These are phyloP conservation scores for Volucella inflata DNA, from an alignment of 2,888 invertebrate species.

Conservation along the genomic window DNA sequence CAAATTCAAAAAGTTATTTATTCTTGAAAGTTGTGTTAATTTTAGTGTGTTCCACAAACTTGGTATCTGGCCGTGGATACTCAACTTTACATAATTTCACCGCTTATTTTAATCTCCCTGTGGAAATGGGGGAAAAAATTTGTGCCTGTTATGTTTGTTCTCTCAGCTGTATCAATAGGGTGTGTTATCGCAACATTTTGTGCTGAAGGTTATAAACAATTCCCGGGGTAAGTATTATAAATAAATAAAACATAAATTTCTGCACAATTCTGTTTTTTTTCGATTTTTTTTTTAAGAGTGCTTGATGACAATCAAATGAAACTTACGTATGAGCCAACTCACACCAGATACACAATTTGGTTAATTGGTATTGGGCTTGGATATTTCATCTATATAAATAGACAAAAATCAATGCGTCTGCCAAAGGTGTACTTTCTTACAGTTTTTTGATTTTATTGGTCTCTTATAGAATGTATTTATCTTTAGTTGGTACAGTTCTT, in stretches of 20 bases:
- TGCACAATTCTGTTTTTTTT: not conserved
- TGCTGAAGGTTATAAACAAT: slow-evolving; percentile 79
- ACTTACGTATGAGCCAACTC: slow-evolving; percentile 82
- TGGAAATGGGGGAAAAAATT: slow-evolving; percentile 83
- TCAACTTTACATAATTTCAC: slow-evolving; percentile 85
- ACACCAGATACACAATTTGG: slow-evolving; percentile 83
- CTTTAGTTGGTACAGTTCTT: slow-evolving; percentile 77
- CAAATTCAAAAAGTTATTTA: not conserved
- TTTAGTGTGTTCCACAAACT: slow-evolving; percentile 85
- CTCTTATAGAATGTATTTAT: not conserved
- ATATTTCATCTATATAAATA: slow-evolving; percentile 81
- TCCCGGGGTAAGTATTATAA: slow-evolving; percentile 78
- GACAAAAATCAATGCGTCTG: slow-evolving; percentile 77
- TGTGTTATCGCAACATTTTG: slow-evolving; percentile 81
- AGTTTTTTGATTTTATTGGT: slow-evolving; percentile 8
- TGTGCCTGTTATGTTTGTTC: slow-evolving; percentile 78
- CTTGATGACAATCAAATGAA: slow-evolving; percentile 79
- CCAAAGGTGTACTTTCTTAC: slow-evolving; percentile 79
- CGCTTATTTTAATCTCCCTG: slow-evolving; percentile 85
- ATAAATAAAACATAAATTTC: not conserved
- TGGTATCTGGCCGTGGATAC: slow-evolving; percentile 87
- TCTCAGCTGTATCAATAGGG: slow-evolving; percentile 80
- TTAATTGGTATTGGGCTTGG: slow-evolving; percentile 82
- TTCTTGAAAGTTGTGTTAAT: slow-evolving; percentile 16
- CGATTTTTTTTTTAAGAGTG: slow-evolving; percentile 44